Conservation (phyloP, 2,888 invertebrate species). For the Morpho helenor region DNA sequence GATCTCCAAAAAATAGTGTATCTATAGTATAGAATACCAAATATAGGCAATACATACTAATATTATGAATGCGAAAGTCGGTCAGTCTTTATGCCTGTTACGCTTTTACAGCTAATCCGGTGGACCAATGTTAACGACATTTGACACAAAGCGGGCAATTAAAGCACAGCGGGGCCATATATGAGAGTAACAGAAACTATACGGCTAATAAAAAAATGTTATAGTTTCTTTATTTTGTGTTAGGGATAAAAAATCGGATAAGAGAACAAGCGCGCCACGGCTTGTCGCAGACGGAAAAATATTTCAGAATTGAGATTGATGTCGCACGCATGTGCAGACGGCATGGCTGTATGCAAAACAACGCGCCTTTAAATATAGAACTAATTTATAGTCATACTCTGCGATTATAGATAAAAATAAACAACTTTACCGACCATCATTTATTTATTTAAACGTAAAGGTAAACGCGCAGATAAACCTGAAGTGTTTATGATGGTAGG, state of each 20-base stretch:
- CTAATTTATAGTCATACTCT: conserved; percentile 77
- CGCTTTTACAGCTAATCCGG: no score
- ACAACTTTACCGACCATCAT: conserved; percentile 62
- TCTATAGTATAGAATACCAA: no score
- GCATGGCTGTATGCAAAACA: conserved; percentile 74
- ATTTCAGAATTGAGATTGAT: conserved; percentile 78
- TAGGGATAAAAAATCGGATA: background rate
- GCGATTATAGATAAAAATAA: conserved; percentile 76
- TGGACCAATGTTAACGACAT: no score
- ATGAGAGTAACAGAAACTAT: no score
- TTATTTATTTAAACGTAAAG: conserved; percentile 43
- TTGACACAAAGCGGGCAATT: no score
- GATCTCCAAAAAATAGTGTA: no score
- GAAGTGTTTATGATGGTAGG: conserved; percentile 39
- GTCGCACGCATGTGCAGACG: conserved; percentile 78
- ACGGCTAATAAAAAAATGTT: background rate
- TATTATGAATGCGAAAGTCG: no score
- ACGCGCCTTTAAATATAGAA: conserved; percentile 73
- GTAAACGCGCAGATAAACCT: conserved; percentile 35
- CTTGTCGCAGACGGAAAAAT: conserved; percentile 67
- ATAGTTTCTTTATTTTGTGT: background rate
- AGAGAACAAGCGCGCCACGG: conserved; percentile 17
- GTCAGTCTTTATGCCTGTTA: no score
- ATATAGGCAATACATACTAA: no score
- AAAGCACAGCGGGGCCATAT: no score